Conservation (phyloP, 2,113 vertebrate genomes). For the Saguinus midas region DNA sequence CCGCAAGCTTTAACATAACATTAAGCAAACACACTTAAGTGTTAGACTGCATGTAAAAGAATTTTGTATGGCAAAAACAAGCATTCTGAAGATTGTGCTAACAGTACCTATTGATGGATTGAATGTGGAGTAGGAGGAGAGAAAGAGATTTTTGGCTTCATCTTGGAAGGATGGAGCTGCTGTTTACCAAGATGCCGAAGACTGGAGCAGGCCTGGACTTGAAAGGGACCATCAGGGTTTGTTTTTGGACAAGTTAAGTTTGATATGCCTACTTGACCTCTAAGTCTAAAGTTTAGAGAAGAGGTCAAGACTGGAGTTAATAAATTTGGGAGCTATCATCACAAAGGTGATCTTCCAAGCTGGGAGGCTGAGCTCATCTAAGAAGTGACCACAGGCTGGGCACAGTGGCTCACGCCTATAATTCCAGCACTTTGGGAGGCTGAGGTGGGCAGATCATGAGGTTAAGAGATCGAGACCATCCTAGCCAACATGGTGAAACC, state of each 20-base stretch:
- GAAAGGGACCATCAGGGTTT: neutral
- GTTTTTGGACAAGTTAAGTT: neutral
- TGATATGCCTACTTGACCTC: neutral
- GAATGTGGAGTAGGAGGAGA: neutral
- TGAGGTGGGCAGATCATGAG: too few relatives aligned
- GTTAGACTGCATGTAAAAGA: neutral
- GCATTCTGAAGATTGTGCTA: neutral
- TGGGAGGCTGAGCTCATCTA: neutral
- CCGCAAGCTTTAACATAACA: neutral
- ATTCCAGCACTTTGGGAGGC: too few relatives aligned
- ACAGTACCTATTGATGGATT: neutral
- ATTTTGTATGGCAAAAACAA: neutral
- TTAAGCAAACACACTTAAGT: too few relatives aligned
- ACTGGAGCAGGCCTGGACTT: too few relatives aligned
- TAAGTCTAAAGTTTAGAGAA: neutral
- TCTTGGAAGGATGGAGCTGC: neutral
- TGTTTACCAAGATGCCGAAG: rapidly evolving
- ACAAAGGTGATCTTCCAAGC: neutral
- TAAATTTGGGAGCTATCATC: neutral
- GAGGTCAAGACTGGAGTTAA: neutral
- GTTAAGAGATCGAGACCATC: too few relatives aligned
- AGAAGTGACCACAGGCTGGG: too few relatives aligned
- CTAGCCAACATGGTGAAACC: too few relatives aligned
- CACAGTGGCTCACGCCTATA: too few relatives aligned
- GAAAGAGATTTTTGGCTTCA: neutral